Evolutionary conservation across 2,888 invertebrate genomes (phyloP), one percentile per base, ranked within the genome.

Genomic region (Allacma fusca): DNA sequence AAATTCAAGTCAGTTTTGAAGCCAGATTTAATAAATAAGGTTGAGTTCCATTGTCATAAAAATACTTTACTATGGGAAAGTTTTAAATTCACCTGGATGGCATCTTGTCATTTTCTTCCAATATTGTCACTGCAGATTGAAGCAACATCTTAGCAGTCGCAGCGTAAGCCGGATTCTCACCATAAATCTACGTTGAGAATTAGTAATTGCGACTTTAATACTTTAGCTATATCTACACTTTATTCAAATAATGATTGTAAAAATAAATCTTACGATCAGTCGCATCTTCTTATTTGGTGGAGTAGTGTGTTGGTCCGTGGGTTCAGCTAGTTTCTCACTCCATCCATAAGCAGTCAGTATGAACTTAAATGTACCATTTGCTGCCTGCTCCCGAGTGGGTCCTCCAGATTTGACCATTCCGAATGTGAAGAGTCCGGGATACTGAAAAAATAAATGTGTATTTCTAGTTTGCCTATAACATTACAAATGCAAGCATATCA

Each of bases 121-220:
- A 88, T 69, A 97, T 87, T 0, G 91, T 92, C 78, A 93, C 85
- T 0, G 93, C 97, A 65, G 92, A 88, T 79, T 92, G 88, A 4
- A 96, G 88, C 79, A 95, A 86, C 64, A 91, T 90, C 7, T 90
- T 90, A 76, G 93, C 92, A 0, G 96, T 96, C 13, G 92, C 90
- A 1, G 94, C 93, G 88, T 97, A 97, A n/a, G 93, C 96, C 1
- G 93, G 92, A 88, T 95, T 92, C 76, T 81, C 85, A 0, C 91
- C 91, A 4, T 12, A 23, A 24, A 62, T 16, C 62, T 62, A 13
- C 12, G 19, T 40, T 40, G 40, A 40, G n/a, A n/a, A n/a, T n/a
- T n/a, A n/a, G n/a, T n/a, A n/a, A n/a, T n/a, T n/a, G n/a, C n/a
- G n/a, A n/a, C n/a, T n/a, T 34, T 34, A 34, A 34, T 34, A 34